Conservation (phyloP, 2,888 invertebrate species). For the Ditylenchus weischeri region DNA sequence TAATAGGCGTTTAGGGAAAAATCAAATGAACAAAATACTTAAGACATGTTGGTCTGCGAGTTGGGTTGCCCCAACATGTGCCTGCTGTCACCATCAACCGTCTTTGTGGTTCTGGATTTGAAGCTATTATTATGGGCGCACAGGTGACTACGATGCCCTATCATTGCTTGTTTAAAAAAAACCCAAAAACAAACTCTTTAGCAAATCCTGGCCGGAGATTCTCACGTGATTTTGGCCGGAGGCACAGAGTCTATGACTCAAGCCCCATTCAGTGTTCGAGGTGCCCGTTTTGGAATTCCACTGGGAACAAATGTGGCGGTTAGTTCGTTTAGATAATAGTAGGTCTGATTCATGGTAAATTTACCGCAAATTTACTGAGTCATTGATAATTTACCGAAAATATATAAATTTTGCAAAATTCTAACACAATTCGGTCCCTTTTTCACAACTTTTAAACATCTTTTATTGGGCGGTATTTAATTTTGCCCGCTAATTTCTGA, state of each 20-base stretch:
- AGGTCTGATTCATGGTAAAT: no score
- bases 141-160: conserved; percentile 68
- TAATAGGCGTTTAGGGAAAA: no score
- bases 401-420: no score
- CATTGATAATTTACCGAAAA: no score
- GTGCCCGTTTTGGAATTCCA: conserved; percentile 78
- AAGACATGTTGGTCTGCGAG: conserved; percentile 75
- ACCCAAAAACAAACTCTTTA: conserved; percentile 64
- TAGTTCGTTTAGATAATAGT: not conserved
- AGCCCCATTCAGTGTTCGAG: conserved; percentile 79
- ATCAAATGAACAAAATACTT: no score
- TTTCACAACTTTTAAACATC: no score
- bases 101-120: conserved; percentile 95
- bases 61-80: conserved; percentile 80
- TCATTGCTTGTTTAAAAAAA: not conserved
- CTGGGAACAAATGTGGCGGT: conserved; percentile 30
- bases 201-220: conserved; percentile 81
- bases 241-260: conserved; percentile 94
- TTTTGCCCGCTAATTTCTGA: no score
- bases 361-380: no score
- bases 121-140: conserved; percentile 82
- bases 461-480: no score
- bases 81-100: conserved; percentile 72
- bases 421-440: no score
- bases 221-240: conserved; percentile 81